A percentile compares a stretch with the other conserved stretches of the same genome.
Evolutionary conservation across 2,113 vertebrate species (phyloP).

Genomic region (Cariama cristata): DNA sequence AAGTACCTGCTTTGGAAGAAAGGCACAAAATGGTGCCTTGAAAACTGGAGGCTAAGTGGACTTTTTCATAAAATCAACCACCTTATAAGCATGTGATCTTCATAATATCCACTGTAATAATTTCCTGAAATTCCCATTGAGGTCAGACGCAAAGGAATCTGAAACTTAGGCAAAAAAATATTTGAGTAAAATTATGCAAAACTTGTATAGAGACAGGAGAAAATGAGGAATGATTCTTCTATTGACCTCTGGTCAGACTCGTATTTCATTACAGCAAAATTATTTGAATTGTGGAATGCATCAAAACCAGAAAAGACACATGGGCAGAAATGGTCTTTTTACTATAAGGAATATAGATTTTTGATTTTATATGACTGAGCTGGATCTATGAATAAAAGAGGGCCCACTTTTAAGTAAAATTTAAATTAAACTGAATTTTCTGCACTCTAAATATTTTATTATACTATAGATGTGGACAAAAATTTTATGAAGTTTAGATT

Average conservation of each 20-base stretch:
- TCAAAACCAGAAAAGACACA: slow-evolving; percentile 14
- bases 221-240: background rate
- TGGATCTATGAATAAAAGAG: slow-evolving; percentile 13
- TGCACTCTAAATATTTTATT: slow-evolving; percentile 52
- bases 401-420: slow-evolving; percentile 41
- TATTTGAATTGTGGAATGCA: background rate
- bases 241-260: background rate
- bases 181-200: slow-evolving; percentile 10
- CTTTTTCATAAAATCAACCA: background rate
- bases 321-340: slow-evolving; percentile 29
- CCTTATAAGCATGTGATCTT: slow-evolving; percentile 28
- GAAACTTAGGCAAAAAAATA: slow-evolving; percentile 37
- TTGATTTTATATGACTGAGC: slow-evolving; percentile 41
- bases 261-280: background rate
- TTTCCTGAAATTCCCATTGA: slow-evolving; percentile 63
- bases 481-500: background rate
- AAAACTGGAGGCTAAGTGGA: background rate
- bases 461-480: background rate
- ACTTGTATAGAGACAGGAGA: background rate
- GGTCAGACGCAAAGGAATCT: slow-evolving; percentile 16
- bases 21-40: background rate
- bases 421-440: slow-evolving; percentile 19
- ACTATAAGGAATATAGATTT: slow-evolving; percentile 9
- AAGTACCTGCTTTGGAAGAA: background rate
- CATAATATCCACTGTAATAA: background rate